Percentiles rank a stretch among this genome's conserved stretches.
Conservation (phyloP, 2,888 invertebrate species). For the Cephus pulcher region DNA sequence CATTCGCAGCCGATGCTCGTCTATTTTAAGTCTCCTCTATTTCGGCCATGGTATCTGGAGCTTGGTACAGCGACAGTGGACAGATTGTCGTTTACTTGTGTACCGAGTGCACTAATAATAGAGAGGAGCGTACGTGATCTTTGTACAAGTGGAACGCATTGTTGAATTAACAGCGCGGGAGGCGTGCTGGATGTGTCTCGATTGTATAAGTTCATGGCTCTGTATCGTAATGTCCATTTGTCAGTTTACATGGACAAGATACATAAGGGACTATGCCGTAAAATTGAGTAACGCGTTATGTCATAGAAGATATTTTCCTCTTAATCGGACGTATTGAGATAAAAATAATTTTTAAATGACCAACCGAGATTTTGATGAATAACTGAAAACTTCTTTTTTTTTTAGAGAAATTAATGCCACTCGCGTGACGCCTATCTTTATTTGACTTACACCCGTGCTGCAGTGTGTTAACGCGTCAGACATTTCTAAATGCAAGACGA, state of each 20-base stretch:
- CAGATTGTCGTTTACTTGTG: not conserved
- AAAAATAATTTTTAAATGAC: not conserved
- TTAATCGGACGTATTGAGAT: not conserved
- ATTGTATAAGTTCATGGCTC: not conserved
- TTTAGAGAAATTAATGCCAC: not conserved
- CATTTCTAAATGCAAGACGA: not conserved
- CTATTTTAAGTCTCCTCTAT: constrained; percentile 42
- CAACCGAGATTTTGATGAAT: not conserved
- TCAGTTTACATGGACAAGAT: not conserved
- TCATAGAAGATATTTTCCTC: not conserved
- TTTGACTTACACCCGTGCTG: not conserved
- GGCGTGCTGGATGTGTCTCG: not conserved
- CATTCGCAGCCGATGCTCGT: constrained; percentile 31
- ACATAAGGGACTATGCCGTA: not conserved
- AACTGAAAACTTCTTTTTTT: not conserved
- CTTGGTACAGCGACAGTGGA: constrained; percentile 15
- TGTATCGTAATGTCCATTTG: not conserved
- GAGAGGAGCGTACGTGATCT: not conserved
- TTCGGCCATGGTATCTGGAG: constrained; percentile 44
- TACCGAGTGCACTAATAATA: not conserved
- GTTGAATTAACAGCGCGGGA: not conserved
- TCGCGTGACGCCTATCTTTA: not conserved
- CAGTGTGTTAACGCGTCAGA: not conserved
- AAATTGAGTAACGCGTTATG: not conserved
- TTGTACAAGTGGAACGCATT: not conserved